These are phyloP conservation scores for Protobothrops flavoviridis DNA, from an alignment of 2,113 vertebrate genomes.

Conservation along the genomic window DNA sequence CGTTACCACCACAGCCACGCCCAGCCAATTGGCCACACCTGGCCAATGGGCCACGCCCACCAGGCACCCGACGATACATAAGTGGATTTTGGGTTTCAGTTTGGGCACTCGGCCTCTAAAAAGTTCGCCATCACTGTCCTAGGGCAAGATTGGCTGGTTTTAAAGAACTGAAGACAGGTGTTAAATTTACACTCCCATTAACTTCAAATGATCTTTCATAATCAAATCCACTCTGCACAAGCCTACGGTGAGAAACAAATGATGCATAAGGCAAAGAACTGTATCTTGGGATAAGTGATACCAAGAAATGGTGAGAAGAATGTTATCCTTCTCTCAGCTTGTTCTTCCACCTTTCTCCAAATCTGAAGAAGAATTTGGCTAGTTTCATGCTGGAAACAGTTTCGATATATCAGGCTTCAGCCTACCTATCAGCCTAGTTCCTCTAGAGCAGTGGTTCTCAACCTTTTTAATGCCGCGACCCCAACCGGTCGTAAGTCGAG, in stretches of 20 bases:
- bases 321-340: not conserved
- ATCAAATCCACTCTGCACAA: not conserved
- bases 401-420: not conserved
- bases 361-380: not conserved
- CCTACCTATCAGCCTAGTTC: not conserved
- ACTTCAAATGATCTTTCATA: not conserved
- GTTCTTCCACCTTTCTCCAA: not conserved
- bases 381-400: not conserved
- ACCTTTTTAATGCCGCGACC: too few species aligned
- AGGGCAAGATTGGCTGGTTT: too few species aligned
- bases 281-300: not conserved
- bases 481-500: too few species aligned
- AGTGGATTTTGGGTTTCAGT: too few species aligned
- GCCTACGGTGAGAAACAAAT: not conserved
- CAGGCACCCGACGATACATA: too few species aligned
- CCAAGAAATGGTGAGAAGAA: not conserved
- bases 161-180: not conserved
- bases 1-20: too few species aligned
- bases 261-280: not conserved
- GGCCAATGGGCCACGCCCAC: too few species aligned
- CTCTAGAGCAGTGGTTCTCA: too few species aligned
- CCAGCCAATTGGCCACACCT: too few species aligned
- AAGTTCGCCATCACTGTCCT: too few species aligned
- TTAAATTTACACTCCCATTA: not conserved
- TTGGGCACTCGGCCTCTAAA: too few species aligned